Conservation (phyloP, 2,888 invertebrate species). For the Chymomyza caudatula region DNA sequence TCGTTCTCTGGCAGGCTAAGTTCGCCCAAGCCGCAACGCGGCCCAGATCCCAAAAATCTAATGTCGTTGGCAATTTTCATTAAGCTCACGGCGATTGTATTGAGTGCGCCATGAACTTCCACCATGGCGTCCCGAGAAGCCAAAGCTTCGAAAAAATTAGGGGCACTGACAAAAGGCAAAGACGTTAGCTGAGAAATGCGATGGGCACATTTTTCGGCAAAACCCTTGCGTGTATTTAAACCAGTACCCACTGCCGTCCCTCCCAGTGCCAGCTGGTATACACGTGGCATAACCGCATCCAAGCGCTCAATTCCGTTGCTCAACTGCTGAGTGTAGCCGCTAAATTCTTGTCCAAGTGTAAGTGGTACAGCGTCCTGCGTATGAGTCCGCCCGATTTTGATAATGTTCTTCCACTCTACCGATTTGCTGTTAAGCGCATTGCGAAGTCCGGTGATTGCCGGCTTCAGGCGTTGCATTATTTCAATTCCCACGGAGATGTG, state of each 20-base stretch:
- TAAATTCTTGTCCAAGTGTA: conserved; percentile 97
- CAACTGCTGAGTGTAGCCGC: conserved; percentile 92
- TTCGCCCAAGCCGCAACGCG: conserved; percentile 96
- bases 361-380: conserved; percentile 95
- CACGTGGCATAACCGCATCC: conserved; percentile 87
- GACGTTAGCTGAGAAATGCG: conserved; percentile 88
- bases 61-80: conserved; percentile 98
- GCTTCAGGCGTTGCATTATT: conserved; percentile 87
- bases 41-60: conserved; percentile 94
- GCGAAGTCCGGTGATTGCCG: conserved; percentile 85
- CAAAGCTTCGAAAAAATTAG: conserved; percentile 98
- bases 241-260: conserved; percentile 99
- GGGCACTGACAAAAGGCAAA: conserved; percentile 94
- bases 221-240: conserved; percentile 93
- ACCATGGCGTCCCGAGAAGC: conserved; percentile 96
- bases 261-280: conserved; percentile 94
- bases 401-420: conserved; percentile 90
- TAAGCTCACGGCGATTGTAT: conserved; percentile 91
- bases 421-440: conserved; percentile 86
- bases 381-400: conserved; percentile 94
- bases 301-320: conserved; percentile 90
- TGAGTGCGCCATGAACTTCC: conserved; percentile 95
- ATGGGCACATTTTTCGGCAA: conserved; percentile 93
- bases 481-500: conserved; percentile 96
- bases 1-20: conserved; percentile 96